These are phyloP conservation scores for Alectura lathami DNA, from an alignment of 2,113 vertebrate species.

Conservation along the genomic window DNA sequence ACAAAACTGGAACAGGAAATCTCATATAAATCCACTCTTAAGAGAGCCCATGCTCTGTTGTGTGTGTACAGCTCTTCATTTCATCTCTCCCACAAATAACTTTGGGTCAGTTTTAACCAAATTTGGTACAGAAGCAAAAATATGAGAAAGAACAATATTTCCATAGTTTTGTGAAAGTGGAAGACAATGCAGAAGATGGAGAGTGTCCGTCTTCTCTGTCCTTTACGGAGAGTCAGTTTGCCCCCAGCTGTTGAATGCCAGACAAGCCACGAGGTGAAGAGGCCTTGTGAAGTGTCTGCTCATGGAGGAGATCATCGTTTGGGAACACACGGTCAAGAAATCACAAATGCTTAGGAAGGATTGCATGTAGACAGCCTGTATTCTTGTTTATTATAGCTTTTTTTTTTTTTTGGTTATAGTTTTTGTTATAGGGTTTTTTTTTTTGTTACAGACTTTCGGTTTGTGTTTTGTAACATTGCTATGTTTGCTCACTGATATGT, in stretches of 20 bases:
- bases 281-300: neutral
- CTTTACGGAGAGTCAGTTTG: neutral
- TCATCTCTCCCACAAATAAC: neutral
- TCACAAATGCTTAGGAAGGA: neutral
- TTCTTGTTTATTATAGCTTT: neutral
- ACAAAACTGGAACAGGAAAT: neutral
- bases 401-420: slow-evolving; percentile 8
- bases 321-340: neutral
- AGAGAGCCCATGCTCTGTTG: neutral
- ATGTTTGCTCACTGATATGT: neutral
- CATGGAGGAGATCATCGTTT: neutral
- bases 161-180: neutral
- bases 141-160: neutral
- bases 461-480: neutral
- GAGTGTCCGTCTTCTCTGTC: neutral
- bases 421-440: too few relatives aligned
- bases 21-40: neutral
- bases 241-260: neutral
- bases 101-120: neutral
- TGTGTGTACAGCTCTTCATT: neutral
- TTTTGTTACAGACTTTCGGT: neutral
- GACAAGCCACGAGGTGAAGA: neutral
- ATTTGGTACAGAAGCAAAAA: neutral
- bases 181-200: neutral
- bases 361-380: neutral